These are phyloP conservation scores for Caenorhabditis sp. DNA, from an alignment of 2,888 invertebrate species.

Conservation along the genomic window DNA sequence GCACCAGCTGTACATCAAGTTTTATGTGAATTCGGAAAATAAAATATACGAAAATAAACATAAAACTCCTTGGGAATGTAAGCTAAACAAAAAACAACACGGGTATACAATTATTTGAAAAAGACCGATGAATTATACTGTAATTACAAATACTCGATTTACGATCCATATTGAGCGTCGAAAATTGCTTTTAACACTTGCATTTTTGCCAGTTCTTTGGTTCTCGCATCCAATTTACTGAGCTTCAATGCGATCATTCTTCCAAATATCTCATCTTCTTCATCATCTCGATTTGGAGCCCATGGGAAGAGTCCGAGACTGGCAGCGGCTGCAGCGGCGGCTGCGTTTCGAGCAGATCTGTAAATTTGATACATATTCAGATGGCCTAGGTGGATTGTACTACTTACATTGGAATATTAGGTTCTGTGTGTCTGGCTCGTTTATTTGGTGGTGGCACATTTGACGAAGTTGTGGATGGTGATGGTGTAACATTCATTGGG, in stretches of 20 bases:
- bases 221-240: conserved; percentile 34
- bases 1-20: too few species aligned
- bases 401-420: conserved; percentile 25
- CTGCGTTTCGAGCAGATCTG: conserved; percentile 5
- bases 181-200: conserved; percentile 39
- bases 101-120: background rate
- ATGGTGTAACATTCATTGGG: conserved; percentile 34
- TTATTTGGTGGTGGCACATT: background rate
- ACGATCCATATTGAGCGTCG: conserved; percentile 30
- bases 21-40: background rate
- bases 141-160: too few species aligned
- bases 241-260: conserved; percentile 39
- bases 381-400: too few species aligned
- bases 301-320: conserved; percentile 26
- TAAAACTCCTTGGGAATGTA: too few species aligned
- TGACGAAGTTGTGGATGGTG: conserved; percentile 34
- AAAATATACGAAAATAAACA: background rate
- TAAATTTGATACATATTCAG: background rate
- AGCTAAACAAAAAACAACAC: background rate
- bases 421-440: conserved; percentile 20
- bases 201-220: conserved; percentile 40
- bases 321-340: conserved; percentile 28
- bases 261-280: conserved; percentile 52
- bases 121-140: too few species aligned
- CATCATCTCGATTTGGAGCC: conserved; percentile 37